Evolutionary conservation across 2,888 invertebrate species (phyloP), one percentile per base, ranked within the genome.

Genomic region (Drosophila koepferae): DNA sequence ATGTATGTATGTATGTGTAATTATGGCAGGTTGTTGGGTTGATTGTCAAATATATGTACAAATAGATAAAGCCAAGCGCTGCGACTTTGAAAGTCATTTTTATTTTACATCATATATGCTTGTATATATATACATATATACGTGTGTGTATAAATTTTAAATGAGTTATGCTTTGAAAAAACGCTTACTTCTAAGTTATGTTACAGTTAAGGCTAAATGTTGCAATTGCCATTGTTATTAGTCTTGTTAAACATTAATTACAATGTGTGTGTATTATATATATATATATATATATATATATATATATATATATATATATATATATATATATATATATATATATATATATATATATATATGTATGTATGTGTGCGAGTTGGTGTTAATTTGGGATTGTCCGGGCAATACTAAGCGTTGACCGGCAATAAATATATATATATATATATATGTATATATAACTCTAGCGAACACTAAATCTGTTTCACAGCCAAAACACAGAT

Each of bases 401-500:
- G 51, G 46, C 69, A 69, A 55, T 69, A 59, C 28, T 23, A 67
- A 53, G 62, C 18, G 56, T 70, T 72, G 66, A 62, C 77, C 77
- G 64, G 64, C 74, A 71, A 68, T 61, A 72, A 70, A 41, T 31
- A 38, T 20, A 18, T 53, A 18, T 51, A 49, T 16, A 20, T 53
- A 20, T 53, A 54, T 20, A 63, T 74, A 70, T 63, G 44, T 72
- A 67, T 87, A 84, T 58, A 71, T 76, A 72, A 68, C 53, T 74
- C 68, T 87, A 87, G 67, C 77, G 77, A 89, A 89, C 77, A 91
- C 84, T 89, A 81, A 90, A 91, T 93, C 92, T 92, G 93, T 92
- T 92, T 92, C 92, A 92, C 92, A 92, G 92, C 92, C 92, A 93
- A 92, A 92, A 92, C 87, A 93, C 92, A 92, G 92, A 92, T 92